These are phyloP conservation scores for Karalla daura DNA, from an alignment of 2,797 vertebrate genomes.

Conservation along the genomic window DNA sequence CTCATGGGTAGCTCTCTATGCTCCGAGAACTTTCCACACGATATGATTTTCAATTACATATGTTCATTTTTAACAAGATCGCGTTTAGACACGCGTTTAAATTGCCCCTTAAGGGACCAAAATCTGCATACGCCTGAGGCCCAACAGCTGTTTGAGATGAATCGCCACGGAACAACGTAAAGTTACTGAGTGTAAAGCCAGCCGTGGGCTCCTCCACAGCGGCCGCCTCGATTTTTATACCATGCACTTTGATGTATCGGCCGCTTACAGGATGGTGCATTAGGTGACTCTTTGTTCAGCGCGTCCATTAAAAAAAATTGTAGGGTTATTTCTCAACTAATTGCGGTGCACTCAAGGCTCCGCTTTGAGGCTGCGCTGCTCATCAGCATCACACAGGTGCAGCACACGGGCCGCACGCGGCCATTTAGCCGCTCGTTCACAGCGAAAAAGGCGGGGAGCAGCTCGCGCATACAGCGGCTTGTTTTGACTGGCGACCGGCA, in stretches of 20 bases:
- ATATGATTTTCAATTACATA: too few species aligned
- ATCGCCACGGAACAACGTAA: too few species aligned
- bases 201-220: too few species aligned
- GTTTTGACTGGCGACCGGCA: constrained; percentile 46
- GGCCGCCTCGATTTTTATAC: too few species aligned
- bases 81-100: too few species aligned
- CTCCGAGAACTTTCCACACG: too few species aligned
- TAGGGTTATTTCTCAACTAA: constrained; percentile 60
- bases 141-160: too few species aligned
- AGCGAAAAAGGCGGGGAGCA: constrained; percentile 3
- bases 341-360: constrained; percentile 65
- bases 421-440: constrained; percentile 40
- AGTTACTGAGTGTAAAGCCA: too few species aligned
- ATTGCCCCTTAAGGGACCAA: too few species aligned
- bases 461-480: constrained; percentile 37
- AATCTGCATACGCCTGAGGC: too few species aligned
- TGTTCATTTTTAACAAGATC: too few species aligned
- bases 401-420: constrained; percentile 19
- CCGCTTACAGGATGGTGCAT: constrained; percentile 30
- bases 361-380: constrained; percentile 66
- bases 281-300: constrained; percentile 38
- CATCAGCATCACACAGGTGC: constrained; percentile 67
- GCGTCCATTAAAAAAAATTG: constrained; percentile 59
- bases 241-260: constrained; percentile 50
- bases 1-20: too few species aligned